A percentile compares a stretch with the other conserved stretches of the same genome.
Evolutionary conservation across 2,888 invertebrate species (phyloP).

Genomic region (Eucriotettix oculatus): DNA sequence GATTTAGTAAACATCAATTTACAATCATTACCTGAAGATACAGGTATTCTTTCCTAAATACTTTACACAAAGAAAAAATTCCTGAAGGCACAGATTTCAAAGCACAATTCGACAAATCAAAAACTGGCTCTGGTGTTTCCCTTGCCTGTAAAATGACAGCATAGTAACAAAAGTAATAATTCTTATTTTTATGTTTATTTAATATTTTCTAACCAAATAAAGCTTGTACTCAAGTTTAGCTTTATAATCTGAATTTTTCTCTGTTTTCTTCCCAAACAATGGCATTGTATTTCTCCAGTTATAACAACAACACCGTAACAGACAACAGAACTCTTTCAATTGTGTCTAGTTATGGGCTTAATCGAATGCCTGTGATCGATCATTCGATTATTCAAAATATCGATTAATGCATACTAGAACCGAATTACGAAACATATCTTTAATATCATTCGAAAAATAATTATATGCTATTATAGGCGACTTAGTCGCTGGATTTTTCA

Average conservation of each 20-base stretch:
- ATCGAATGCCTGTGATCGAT: too few species aligned
- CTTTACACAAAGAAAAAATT: conserved; percentile 63
- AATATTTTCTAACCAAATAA: conserved; percentile 31
- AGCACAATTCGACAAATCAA: conserved; percentile 65
- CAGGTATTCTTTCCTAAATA: conserved; percentile 58
- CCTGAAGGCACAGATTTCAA: conserved; percentile 56
- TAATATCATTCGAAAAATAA: too few species aligned
- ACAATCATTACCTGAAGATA: conserved; percentile 20
- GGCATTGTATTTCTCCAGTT: conserved; percentile 2
- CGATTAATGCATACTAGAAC: too few species aligned
- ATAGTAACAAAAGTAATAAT: not conserved
- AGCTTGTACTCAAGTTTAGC: conserved; percentile 40
- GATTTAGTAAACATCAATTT: not conserved
- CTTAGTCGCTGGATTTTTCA: too few species aligned
- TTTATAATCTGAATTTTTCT: conserved; percentile 32
- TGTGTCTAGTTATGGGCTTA: too few species aligned
- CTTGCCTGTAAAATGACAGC: conserved; percentile 32
- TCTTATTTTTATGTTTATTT: not conserved
- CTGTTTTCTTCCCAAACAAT: conserved; percentile 13
- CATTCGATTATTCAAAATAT: too few species aligned
- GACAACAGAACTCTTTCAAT: too few species aligned
- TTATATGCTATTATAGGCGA: too few species aligned
- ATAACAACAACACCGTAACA: too few species aligned
- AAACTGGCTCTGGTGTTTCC: conserved; percentile 66
- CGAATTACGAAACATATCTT: too few species aligned